Evolutionary conservation across 1,140 invertebrate genomes (phyloP).

Genomic region (Uloborus diversus): DNA sequence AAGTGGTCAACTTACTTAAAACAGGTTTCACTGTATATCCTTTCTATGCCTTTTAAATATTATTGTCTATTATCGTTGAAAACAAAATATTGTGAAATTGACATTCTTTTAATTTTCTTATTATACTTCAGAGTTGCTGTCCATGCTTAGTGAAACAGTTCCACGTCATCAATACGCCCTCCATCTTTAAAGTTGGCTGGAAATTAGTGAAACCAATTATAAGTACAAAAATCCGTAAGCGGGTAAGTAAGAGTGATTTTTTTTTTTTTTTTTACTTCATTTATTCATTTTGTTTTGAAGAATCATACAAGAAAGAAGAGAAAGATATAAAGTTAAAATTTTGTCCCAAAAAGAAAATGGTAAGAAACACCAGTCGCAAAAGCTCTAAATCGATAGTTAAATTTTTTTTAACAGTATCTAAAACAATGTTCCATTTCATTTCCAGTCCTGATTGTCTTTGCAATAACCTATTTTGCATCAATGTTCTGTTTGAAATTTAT

Average conservation of each 20-base stretch:
- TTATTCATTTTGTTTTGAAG: not conserved
- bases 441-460: not conserved
- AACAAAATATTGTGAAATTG: too few relatives aligned
- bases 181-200: slow-evolving; percentile 38
- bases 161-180: slow-evolving; percentile 27
- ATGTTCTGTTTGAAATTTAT: too few relatives aligned
- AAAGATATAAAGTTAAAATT: not conserved
- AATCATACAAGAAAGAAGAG: not conserved
- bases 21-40: too few relatives aligned
- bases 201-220: slow-evolving; percentile 27
- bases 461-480: too few relatives aligned
- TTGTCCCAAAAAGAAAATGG: not conserved
- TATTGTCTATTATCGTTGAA: too few relatives aligned
- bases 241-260: not conserved
- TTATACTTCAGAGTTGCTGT: slow-evolving; percentile 9
- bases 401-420: not conserved
- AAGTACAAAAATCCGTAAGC: slow-evolving; percentile 15
- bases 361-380: not conserved
- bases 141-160: slow-evolving; percentile 31
- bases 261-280: not conserved
- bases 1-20: too few relatives aligned
- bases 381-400: not conserved
- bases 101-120: too few relatives aligned
- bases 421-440: not conserved
- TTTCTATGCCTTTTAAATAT: too few relatives aligned